Evolutionary conservation across 1,140 invertebrate species (phyloP).

Genomic region (Neodiprion lecontei): DNA sequence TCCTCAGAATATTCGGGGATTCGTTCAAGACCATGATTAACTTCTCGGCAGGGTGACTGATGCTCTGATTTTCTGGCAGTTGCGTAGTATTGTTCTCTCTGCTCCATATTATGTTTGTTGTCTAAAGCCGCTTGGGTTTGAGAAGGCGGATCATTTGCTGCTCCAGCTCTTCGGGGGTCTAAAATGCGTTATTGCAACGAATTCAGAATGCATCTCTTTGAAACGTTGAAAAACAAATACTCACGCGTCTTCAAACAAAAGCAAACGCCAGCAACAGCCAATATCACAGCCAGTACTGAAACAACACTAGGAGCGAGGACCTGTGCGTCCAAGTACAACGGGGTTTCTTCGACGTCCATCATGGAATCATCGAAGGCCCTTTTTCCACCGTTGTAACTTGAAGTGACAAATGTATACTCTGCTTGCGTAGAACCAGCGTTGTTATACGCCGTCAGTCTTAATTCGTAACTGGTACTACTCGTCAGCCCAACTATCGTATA

Average conservation of each 20-base stretch:
- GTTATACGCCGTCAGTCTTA: conserved; percentile 73
- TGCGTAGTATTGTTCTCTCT: conserved; percentile 66
- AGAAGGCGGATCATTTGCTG: conserved; percentile 52
- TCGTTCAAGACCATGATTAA: conserved; percentile 59
- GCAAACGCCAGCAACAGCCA: conserved; percentile 60
- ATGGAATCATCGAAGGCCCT: conserved; percentile 50
- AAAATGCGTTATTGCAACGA: conserved; percentile 20
- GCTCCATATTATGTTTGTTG: conserved; percentile 63
- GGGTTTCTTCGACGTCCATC: conserved; percentile 49
- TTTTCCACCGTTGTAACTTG: conserved; percentile 61
- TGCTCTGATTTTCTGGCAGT: conserved; percentile 64
- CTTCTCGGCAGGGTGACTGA: conserved; percentile 62
- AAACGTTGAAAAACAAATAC: conserved; percentile 32
- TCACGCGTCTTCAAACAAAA: conserved; percentile 64
- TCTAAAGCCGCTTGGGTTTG: conserved; percentile 57
- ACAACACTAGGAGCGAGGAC: conserved; percentile 60
- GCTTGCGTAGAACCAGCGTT: conserved; percentile 73
- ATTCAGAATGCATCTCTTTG: conserved; percentile 10
- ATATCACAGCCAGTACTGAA: conserved; percentile 59
- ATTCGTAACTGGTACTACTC: conserved; percentile 71
- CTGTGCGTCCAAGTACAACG: conserved; percentile 60
- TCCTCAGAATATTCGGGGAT: conserved; percentile 70
- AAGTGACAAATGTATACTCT: conserved; percentile 72
- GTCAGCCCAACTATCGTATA: conserved; percentile 69
- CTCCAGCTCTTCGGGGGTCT: conserved; percentile 45